Conservation (phyloP, 1,140 invertebrate genomes). For the Plutomurus gul region DNA sequence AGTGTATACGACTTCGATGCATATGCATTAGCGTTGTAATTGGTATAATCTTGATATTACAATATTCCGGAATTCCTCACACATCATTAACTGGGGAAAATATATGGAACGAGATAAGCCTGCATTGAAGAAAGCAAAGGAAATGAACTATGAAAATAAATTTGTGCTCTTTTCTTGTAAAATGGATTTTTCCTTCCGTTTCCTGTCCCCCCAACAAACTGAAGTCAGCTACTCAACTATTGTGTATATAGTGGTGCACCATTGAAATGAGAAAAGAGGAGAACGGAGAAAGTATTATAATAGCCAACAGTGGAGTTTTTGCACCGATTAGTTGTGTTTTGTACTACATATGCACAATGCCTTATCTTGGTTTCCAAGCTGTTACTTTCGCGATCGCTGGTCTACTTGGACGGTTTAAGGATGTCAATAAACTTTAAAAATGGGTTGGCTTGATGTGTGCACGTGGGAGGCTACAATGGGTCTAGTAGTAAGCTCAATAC, state of each 20-base stretch:
- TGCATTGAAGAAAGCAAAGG: not conserved
- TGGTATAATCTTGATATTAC: not conserved
- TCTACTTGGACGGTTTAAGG: not conserved
- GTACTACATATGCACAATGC: not conserved
- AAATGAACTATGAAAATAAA: constrained; percentile 30
- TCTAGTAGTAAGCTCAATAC: too few species aligned
- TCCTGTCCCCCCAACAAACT: not conserved
- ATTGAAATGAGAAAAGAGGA: too few species aligned
- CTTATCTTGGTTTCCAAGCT: constrained; percentile 26
- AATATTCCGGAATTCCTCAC: not conserved
- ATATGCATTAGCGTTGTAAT: too few species aligned
- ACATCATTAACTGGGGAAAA: constrained; percentile 14
- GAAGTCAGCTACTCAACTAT: not conserved
- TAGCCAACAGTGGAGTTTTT: not conserved
- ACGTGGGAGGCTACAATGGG: too few species aligned
- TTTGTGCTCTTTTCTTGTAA: not conserved
- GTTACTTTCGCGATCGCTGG: not conserved
- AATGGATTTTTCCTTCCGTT: not conserved
- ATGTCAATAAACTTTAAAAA: constrained; percentile 21
- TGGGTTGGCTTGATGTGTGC: not conserved
- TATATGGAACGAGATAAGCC: not conserved
- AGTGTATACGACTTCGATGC: too few species aligned
- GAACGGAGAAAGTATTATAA: not conserved
- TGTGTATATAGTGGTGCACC: too few species aligned
- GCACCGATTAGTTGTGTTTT: constrained; percentile 13